Percentiles rank a stretch among this genome's conserved stretches.
Conservation (phyloP, 2,797 vertebrate species). For the Crax fasciolata region DNA sequence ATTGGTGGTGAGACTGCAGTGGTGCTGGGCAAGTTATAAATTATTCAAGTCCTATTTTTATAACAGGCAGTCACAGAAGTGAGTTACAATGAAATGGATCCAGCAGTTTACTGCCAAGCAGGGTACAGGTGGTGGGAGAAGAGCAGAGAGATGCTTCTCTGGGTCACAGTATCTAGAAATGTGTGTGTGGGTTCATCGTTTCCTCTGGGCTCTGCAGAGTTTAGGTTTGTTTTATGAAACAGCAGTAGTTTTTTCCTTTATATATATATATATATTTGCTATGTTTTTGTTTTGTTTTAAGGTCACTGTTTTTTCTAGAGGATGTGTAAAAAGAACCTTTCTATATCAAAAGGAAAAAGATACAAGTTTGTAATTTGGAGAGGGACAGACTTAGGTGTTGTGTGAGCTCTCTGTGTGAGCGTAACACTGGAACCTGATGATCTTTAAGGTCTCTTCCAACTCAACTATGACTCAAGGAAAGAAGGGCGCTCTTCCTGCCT, state of each 20-base stretch:
- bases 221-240: background rate
- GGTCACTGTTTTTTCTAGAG: background rate
- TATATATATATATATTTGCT: no score
- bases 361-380: background rate
- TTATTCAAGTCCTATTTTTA: conserved; percentile 21
- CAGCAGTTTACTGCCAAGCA: background rate
- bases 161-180: background rate
- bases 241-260: background rate
- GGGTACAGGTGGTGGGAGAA: background rate
- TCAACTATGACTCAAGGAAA: background rate
- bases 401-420: background rate
- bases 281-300: background rate
- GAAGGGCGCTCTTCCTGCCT: background rate
- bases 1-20: background rate
- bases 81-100: background rate
- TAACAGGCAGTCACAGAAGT: background rate
- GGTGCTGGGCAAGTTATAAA: background rate
- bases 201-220: background rate
- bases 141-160: background rate
- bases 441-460: no score
- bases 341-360: background rate
- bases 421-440: no score
- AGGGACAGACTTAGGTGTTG: background rate
- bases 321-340: background rate
- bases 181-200: background rate